Evolutionary conservation across 1,140 invertebrate genomes (phyloP).

Genomic region (Drosophila tani): DNA sequence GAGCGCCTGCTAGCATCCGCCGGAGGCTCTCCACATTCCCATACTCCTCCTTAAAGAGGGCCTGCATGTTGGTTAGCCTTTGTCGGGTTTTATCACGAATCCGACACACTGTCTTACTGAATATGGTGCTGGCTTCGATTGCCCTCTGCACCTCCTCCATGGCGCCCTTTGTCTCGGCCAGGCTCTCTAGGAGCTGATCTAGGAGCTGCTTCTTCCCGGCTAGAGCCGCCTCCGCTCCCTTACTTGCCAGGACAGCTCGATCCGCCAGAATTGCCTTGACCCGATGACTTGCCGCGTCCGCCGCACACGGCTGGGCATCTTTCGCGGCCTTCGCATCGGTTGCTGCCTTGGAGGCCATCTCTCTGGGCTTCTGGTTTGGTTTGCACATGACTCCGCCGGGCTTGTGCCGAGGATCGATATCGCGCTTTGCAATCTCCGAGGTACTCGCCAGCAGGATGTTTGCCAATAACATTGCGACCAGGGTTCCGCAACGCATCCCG

Average conservation of each 20-base stretch:
- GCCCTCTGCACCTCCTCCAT: conserved; percentile 30
- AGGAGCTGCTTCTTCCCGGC: conserved; percentile 40
- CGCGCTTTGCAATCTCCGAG: not conserved
- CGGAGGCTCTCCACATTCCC: conserved; percentile 1
- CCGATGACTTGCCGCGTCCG: conserved; percentile 1
- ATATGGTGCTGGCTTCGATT: not conserved
- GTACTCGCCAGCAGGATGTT: conserved; percentile 26
- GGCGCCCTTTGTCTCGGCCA: conserved; percentile 6
- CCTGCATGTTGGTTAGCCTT: conserved; percentile 4
- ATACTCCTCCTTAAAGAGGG: not conserved
- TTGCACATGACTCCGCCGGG: conserved; percentile 10
- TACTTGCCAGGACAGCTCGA: conserved; percentile 29
- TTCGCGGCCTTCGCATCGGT: conserved; percentile 36
- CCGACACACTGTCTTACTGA: not conserved
- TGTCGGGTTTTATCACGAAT: not conserved
- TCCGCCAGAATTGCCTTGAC: conserved; percentile 35
- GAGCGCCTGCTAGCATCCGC: not conserved
- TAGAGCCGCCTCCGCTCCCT: conserved; percentile 27
- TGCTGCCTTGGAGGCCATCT: conserved; percentile 25
- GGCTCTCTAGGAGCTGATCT: conserved; percentile 13
- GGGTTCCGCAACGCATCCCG: conserved; percentile 38
- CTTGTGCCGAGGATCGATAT: not conserved
- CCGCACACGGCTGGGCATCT: conserved; percentile 34
- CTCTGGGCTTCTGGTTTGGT: conserved; percentile 19
- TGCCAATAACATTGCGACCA: conserved; percentile 23